phyloP scores from a whole-genome alignment of 2,797 vertebrate genomes.

The Tragopan temminckii region DNA sequence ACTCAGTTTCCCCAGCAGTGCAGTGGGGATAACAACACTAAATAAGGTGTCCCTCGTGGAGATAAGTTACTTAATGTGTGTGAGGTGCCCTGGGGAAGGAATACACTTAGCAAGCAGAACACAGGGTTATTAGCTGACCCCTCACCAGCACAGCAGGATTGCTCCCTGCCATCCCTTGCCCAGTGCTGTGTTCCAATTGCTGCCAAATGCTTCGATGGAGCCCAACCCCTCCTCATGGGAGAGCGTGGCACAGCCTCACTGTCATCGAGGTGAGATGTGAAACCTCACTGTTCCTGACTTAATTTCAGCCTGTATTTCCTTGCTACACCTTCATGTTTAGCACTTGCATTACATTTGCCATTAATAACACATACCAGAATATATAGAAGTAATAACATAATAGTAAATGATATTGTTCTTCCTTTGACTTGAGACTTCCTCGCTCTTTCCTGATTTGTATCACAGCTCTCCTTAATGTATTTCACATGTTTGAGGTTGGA shows the following conservation, averaged over 20 bases:
- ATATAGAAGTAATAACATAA: constrained; percentile 16
- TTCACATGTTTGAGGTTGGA: constrained; percentile 24
- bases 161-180: background rate
- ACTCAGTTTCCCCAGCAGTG: background rate
- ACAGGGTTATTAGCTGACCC: background rate
- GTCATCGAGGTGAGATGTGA: background rate
- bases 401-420: background rate
- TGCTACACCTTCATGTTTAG: background rate
- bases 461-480: background rate
- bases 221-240: background rate
- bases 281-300: background rate
- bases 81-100: background rate
- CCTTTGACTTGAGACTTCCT: background rate
- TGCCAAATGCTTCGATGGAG: background rate
- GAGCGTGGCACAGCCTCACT: background rate
- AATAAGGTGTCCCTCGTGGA: rapidly evolving
- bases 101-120: background rate
- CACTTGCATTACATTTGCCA: background rate
- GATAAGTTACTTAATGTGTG: background rate
- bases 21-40: rapidly evolving
- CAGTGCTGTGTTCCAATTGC: background rate
- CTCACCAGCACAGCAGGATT: background rate
- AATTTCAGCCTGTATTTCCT: background rate
- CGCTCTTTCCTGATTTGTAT: constrained; percentile 21
- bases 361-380: constrained; percentile 29